Evolutionary conservation across 2,888 invertebrate species (phyloP).

Genomic region (Myopa testacea): DNA sequence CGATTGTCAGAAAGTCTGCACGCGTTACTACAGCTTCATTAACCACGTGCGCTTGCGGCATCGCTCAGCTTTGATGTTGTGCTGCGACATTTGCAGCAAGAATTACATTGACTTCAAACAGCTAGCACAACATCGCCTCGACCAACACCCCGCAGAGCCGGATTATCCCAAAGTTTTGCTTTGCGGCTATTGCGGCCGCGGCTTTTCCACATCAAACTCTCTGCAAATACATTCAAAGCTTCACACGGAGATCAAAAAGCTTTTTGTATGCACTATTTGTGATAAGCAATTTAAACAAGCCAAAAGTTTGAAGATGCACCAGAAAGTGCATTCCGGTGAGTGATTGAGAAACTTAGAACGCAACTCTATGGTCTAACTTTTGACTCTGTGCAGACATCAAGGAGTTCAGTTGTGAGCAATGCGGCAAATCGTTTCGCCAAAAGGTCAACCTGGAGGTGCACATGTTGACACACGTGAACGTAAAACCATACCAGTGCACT

Average conservation of each 20-base stretch:
- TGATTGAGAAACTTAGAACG: not conserved
- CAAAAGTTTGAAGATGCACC: constrained; percentile 49
- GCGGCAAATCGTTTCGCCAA: constrained; percentile 70
- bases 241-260: constrained; percentile 40
- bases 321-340: constrained; percentile 54
- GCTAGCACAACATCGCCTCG: constrained; percentile 49
- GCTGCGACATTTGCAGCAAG: constrained; percentile 55
- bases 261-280: constrained; percentile 43
- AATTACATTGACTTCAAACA: constrained; percentile 41
- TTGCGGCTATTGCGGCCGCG: constrained; percentile 54
- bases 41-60: constrained; percentile 58
- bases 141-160: constrained; percentile 38
- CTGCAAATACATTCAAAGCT: constrained; percentile 51
- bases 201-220: constrained; percentile 48
- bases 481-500: constrained; percentile 68
- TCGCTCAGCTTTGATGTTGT: constrained; percentile 49
- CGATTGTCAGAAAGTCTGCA: constrained; percentile 55
- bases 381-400: constrained; percentile 47
- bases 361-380: not conserved
- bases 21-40: constrained; percentile 54
- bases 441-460: constrained; percentile 71
- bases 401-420: constrained; percentile 68
- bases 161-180: constrained; percentile 44
- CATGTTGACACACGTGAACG: constrained; percentile 69
- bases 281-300: constrained; percentile 43